A percentile compares a stretch with the other conserved stretches of the same genome.
Conservation (phyloP, 2,888 invertebrate genomes). For the Tachina grossa region DNA sequence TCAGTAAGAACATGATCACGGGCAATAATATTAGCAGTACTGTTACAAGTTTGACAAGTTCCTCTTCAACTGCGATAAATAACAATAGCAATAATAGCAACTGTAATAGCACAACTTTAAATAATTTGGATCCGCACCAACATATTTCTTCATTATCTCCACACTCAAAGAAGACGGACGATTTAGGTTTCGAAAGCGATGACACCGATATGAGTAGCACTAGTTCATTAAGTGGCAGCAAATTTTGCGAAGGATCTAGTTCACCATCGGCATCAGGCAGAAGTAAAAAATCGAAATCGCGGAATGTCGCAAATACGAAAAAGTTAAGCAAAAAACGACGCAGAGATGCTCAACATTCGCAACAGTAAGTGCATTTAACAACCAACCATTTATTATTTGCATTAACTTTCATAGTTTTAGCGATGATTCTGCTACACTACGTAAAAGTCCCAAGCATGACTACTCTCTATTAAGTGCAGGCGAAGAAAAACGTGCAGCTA, state of each 20-base stretch:
- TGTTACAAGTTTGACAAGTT: slow-evolving; percentile 54
- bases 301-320: slow-evolving; percentile 67
- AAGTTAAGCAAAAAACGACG: slow-evolving; percentile 77
- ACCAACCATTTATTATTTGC: not conserved
- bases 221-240: slow-evolving; percentile 78
- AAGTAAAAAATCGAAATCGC: slow-evolving; percentile 73
- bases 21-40: slow-evolving; percentile 63
- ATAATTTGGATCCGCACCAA: slow-evolving; percentile 59
- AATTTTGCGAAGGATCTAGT: slow-evolving; percentile 74
- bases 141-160: slow-evolving; percentile 33
- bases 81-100: slow-evolving; percentile 38
- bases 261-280: slow-evolving; percentile 76
- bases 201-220: slow-evolving; percentile 82
- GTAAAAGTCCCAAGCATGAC: slow-evolving; percentile 78
- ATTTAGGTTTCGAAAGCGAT: slow-evolving; percentile 79
- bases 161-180: slow-evolving; percentile 55
- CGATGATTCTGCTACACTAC: slow-evolving; percentile 65
- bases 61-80: slow-evolving; percentile 46
- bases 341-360: slow-evolving; percentile 68
- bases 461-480: slow-evolving; percentile 4
- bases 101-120: slow-evolving; percentile 54
- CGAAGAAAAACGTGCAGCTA: slow-evolving; percentile 72
- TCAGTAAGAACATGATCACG: slow-evolving; percentile 58
- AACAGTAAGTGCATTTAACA: slow-evolving; percentile 38
- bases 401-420: slow-evolving; percentile 43